A percentile compares a stretch with the other conserved stretches of the same genome.
These are phyloP conservation scores for Gallinago media DNA, from an alignment of 2,113 vertebrate species.

Conservation along the genomic window DNA sequence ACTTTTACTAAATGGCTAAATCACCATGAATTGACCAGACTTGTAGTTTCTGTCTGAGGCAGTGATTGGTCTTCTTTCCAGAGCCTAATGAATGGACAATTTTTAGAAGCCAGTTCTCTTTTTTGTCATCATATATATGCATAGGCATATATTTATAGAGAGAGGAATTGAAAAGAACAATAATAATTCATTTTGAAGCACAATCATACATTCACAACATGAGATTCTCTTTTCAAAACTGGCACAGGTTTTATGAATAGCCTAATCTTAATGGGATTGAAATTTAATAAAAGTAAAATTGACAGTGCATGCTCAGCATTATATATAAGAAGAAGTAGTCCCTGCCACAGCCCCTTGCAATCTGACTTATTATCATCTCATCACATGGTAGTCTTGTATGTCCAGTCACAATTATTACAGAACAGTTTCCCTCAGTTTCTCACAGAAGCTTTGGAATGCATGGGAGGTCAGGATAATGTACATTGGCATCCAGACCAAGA, in stretches of 20 bases:
- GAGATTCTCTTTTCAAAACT: neutral
- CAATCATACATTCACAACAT: neutral
- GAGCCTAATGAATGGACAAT: neutral
- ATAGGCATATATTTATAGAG: neutral
- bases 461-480: neutral
- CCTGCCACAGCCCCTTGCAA: neutral
- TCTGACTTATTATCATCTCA: neutral
- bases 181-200: neutral
- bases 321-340: neutral
- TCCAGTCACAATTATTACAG: neutral
- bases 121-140: neutral
- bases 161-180: neutral
- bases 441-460: neutral
- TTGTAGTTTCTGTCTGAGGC: neutral
- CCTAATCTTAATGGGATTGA: neutral
- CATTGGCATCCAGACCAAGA: neutral
- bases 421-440: fast-evolving
- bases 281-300: neutral
- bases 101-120: neutral
- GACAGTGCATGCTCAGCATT: neutral
- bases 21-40: neutral
- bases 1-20: neutral
- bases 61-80: neutral
- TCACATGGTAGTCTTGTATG: neutral
- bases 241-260: neutral